Evolutionary conservation across 2,888 invertebrate genomes (phyloP), one percentile per base, ranked within the genome.

Genomic region (Lepidocyrtinus sp.): DNA sequence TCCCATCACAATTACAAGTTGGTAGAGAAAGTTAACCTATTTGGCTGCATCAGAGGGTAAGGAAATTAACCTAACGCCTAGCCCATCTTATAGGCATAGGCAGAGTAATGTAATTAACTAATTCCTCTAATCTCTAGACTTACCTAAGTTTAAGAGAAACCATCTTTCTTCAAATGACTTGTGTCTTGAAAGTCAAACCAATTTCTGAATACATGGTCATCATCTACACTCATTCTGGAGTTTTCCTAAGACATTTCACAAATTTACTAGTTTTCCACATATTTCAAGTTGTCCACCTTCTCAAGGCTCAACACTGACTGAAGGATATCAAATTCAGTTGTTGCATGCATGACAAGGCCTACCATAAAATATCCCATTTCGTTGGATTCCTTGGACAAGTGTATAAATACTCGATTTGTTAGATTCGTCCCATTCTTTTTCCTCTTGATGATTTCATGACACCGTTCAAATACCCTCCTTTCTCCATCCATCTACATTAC

Each of bases 41-140:
- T n/a, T n/a, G n/a, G 50, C 50, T 69, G 17, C 24, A 55, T 45
- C 25, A 55, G 45, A 22, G 19, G 19, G 26, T 46, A 50, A 55
- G 21, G 17, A 73, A 63, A 73, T 73, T 45, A 73, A 73, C 64
- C 36, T 62, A 73, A 73, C 26, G 21, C 26, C 17, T 15, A 22
- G 26, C 15, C 25, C 70, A 62, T 17, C 50, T 24, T 7, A 46
- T 27, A 50, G 25, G n/a, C 46, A n/a, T 24, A n/a, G n/a, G 46
- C 21, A 62, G 68, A 21, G 22, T 24, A 64, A 64, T 55, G 25
- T 69, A 79, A 73, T 79, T 79, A 79, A 73, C 78, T 79, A 73
- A 79, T 79, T 79, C 78, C 55, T 46, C 26, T 73, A 79, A 79
- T 68, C 78, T 17, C 73, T 2, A 36, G 59, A 24, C 62, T 67